These are phyloP conservation scores for Xanthostigma xanthostigma DNA, from an alignment of 2,888 invertebrate species.

Conservation along the genomic window DNA sequence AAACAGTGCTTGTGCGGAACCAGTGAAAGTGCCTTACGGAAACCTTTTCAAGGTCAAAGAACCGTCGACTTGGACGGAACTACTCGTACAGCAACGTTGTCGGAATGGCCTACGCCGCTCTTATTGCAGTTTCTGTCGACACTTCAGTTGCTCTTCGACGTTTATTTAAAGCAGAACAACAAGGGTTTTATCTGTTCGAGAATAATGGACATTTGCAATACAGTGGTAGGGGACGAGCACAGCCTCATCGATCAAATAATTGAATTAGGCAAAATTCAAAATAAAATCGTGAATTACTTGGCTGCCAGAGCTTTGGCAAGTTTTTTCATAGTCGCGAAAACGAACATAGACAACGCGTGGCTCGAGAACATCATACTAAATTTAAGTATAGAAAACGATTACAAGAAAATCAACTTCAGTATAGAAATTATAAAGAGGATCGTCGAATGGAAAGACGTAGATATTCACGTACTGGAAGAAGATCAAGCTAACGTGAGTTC, in stretches of 20 bases:
- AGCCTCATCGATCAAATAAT: slow-evolving; percentile 74
- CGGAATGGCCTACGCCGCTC: slow-evolving; percentile 50
- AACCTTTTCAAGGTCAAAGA: slow-evolving; percentile 52
- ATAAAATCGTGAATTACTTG: slow-evolving; percentile 67
- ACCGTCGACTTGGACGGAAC: slow-evolving; percentile 31
- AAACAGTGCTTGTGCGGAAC: slow-evolving; percentile 67
- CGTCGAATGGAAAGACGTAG: slow-evolving; percentile 76
- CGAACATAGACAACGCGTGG: slow-evolving; percentile 67
- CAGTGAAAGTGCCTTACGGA: slow-evolving; percentile 50
- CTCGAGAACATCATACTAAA: slow-evolving; percentile 62
- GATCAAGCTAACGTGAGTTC: slow-evolving; percentile 18
- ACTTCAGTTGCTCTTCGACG: slow-evolving; percentile 67
- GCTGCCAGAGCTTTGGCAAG: slow-evolving; percentile 67
- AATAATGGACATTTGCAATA: slow-evolving; percentile 66
- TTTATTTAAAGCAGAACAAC: slow-evolving; percentile 70
- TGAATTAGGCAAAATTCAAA: slow-evolving; percentile 59
- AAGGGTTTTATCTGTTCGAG: slow-evolving; percentile 69
- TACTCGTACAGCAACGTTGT: slow-evolving; percentile 35
- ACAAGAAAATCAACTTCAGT: slow-evolving; percentile 64
- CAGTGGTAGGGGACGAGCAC: slow-evolving; percentile 63
- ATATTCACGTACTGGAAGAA: slow-evolving; percentile 68
- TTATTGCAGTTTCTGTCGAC: slow-evolving; percentile 68
- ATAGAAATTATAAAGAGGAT: slow-evolving; percentile 74
- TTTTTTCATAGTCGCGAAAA: slow-evolving; percentile 70
- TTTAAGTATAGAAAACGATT: slow-evolving; percentile 48